A percentile compares a stretch with the other conserved stretches of the same genome.
phyloP scores from a whole-genome alignment of 64 coral and sea anemone species.

The Dendrophyllia cribrosa region DNA sequence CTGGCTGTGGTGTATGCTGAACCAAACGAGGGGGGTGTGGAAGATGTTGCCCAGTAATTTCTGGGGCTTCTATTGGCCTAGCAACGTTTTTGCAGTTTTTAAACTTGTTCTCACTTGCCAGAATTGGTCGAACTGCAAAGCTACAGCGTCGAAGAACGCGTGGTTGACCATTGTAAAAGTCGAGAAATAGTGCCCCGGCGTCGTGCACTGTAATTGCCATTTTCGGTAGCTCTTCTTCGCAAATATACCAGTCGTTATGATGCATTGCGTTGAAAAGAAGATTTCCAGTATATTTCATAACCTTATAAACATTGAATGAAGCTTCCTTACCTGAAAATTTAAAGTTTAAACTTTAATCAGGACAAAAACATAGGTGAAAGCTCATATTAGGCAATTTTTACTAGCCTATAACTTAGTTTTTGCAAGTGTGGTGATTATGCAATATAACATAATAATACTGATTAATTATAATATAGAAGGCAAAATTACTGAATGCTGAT shows the following conservation, averaged over 20 bases:
- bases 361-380: not conserved
- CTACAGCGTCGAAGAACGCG: slow-evolving; percentile 64
- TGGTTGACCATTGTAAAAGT: slow-evolving; percentile 23
- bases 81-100: slow-evolving; percentile 58
- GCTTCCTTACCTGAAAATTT: slow-evolving; percentile 25
- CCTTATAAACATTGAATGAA: slow-evolving; percentile 24
- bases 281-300: slow-evolving; percentile 4
- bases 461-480: too few relatives aligned
- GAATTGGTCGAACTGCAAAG: slow-evolving; percentile 59
- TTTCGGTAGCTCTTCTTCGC: not conserved
- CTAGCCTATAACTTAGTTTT: not conserved
- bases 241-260: slow-evolving; percentile 67
- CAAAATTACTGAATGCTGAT: too few relatives aligned
- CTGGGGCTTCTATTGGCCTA: not conserved
- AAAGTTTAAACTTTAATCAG: not conserved
- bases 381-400: not conserved
- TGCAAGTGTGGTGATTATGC: too few relatives aligned
- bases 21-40: slow-evolving; percentile 13
- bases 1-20: not conserved
- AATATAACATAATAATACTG: too few relatives aligned
- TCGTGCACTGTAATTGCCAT: not conserved
- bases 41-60: slow-evolving; percentile 8
- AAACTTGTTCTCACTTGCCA: slow-evolving; percentile 23
- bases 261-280: slow-evolving; percentile 40
- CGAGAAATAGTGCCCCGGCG: not conserved